Conservation (phyloP, 2,888 invertebrate genomes). For the Bombylius major region DNA sequence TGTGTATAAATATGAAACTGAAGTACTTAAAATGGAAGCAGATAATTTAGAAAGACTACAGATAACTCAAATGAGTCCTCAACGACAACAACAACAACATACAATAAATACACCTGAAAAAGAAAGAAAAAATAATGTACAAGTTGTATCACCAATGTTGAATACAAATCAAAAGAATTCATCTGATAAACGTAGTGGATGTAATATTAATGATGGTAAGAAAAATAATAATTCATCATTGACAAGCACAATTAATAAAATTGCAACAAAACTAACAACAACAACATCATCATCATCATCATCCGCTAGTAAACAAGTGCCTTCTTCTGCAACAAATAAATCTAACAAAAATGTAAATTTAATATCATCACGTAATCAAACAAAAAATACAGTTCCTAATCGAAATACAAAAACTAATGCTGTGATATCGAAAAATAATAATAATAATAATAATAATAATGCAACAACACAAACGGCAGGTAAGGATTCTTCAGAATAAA, state of each 20-base stretch:
- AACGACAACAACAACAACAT: background rate
- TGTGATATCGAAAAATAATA: background rate
- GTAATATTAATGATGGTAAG: no score
- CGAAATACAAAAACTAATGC: background rate
- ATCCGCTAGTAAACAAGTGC: background rate
- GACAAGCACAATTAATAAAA: no score
- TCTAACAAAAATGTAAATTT: no score
- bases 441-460: background rate
- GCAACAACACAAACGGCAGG: background rate
- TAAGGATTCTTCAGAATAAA: background rate
- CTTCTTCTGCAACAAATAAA: background rate
- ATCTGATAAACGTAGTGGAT: no score
- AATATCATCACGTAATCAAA: background rate
- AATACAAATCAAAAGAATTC: background rate
- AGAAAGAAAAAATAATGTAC: slow-evolving; percentile 1
- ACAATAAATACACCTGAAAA: background rate
- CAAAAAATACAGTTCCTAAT: background rate
- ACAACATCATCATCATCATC: background rate
- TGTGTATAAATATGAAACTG: no score
- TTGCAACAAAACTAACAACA: background rate
- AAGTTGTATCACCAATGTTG: slow-evolving; percentile 3
- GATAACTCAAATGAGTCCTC: background rate
- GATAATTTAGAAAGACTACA: slow-evolving; percentile 9
- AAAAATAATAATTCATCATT: no score
- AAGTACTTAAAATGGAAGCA: slow-evolving; percentile 11